Base-by-base conservation (phyloP, 30 jellyfish, hydroid and myxozoan genomes). In the Haliclystus octoradiatus region DNA sequence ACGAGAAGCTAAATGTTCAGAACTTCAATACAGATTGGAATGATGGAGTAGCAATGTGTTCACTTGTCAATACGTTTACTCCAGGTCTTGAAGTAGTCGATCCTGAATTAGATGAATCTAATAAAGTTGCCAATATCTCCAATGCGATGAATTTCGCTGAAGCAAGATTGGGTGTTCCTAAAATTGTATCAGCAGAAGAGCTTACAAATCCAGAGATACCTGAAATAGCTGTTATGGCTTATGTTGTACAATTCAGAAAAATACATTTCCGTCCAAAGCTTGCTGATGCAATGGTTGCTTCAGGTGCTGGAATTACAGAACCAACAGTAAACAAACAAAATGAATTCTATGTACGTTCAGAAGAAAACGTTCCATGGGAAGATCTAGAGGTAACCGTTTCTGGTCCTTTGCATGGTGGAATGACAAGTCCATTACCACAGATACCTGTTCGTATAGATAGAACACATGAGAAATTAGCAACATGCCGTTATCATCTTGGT, bases 21-120 rank as follows among this genome's bases (percentile, higher is more conserved):
- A 91, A 91, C 50, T 82, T 91, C 65, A 91, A 79, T 71, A 83
- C 92, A 12, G 95, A 92, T 50, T 92, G 99, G 99, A 92, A 84
- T 71, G 95, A 92, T 63, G 99, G 99, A 19, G 77, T 72, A 19
- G 94, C 94, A n/a, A 82, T 92, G 72, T 77, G 96, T 74, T 73
- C 88, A 47, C 34, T 85, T 64, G 93, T 85, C 26, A 86, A 85
- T 62, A 72, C 80, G n/a, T 25, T 85, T 65, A 53, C 84, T 46
- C 93, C 96, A 12, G 93, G 93, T 13, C 67, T 77, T 13, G 67
- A 71, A 2, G 80, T 82, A 19, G 47, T 67, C 27, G 70, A 50
- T 57, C 34, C 29, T 23, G 65, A 66, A 13, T 66, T 74, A 31
- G 50, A 77, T 26, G 86, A 92, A 25, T 71, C 47, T 19, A 70